Percentiles rank a stretch among this genome's conserved stretches.
phyloP scores from a whole-genome alignment of 2,797 vertebrate genomes.

The Gambelia wislizenii region DNA sequence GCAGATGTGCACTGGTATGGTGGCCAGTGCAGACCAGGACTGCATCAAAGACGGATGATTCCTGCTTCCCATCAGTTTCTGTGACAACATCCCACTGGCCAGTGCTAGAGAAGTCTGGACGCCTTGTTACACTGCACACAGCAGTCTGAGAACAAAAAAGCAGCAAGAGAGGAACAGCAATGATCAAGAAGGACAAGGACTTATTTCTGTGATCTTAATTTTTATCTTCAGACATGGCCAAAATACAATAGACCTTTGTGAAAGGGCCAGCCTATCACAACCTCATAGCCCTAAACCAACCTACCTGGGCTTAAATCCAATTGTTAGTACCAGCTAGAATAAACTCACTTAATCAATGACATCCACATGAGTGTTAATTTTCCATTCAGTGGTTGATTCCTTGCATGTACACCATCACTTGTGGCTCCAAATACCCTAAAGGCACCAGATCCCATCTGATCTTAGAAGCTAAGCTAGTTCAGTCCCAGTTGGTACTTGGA shows the following conservation, averaged over 20 bases:
- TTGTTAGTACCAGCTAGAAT: too few relatives aligned
- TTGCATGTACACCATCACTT: too few relatives aligned
- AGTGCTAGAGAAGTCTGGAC: constrained; percentile 80
- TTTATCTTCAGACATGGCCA: neutral
- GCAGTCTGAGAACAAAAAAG: constrained; percentile 78
- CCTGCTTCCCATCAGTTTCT: constrained; percentile 75
- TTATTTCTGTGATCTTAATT: neutral
- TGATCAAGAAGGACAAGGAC: neutral
- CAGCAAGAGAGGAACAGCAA: neutral
- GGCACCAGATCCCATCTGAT: too few relatives aligned
- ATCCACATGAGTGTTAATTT: too few relatives aligned
- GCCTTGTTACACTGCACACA: constrained; percentile 81
- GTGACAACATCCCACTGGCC: constrained; percentile 88
- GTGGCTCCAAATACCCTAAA: too few relatives aligned
- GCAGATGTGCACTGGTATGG: constrained; percentile 86
- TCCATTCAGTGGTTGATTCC: too few relatives aligned
- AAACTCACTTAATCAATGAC: too few relatives aligned
- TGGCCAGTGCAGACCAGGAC: constrained; percentile 92
- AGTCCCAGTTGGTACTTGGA: too few relatives aligned
- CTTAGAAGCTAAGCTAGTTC: too few relatives aligned
- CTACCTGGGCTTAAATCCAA: too few relatives aligned
- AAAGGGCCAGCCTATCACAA: too few relatives aligned
- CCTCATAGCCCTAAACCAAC: neutral
- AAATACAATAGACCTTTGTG: neutral
- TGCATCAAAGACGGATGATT: constrained; percentile 84